phyloP scores from a whole-genome alignment of 2,888 invertebrate genomes.

The Megastigmus dorsalis region DNA sequence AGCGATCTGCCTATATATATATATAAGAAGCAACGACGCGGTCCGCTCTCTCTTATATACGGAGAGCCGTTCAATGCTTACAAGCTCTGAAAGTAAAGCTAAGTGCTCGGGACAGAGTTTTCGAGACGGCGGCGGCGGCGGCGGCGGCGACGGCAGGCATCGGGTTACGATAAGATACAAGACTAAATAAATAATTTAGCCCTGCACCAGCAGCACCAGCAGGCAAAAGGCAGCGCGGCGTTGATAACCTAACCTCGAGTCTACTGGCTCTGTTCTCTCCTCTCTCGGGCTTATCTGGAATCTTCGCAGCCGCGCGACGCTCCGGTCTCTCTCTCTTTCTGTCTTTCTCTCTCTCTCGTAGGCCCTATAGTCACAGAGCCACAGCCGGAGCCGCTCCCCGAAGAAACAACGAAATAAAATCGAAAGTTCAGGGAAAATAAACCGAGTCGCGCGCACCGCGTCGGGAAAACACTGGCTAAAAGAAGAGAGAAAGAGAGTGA shows the following conservation, averaged over 20 bases:
- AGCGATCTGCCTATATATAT: too few species aligned
- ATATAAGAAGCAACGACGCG: background rate
- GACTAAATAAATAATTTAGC: constrained; percentile 72
- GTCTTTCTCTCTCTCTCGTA: too few species aligned
- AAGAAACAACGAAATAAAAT: constrained; percentile 32
- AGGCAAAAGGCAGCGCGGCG: constrained; percentile 54
- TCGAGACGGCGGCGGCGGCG: too few species aligned
- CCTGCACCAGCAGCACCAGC: constrained; percentile 48
- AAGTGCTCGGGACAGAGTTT: constrained; percentile 57
- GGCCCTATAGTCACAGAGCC: too few species aligned
- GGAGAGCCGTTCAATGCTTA: background rate
- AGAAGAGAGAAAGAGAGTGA: constrained; percentile 39
- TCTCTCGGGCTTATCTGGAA: constrained; percentile 63
- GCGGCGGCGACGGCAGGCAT: too few species aligned
- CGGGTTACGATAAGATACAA: constrained; percentile 65
- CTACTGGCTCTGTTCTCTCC: constrained; percentile 36
- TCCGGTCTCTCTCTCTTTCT: too few species aligned
- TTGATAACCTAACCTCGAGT: constrained; percentile 66
- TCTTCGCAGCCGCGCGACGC: constrained; percentile 55
- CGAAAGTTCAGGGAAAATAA: constrained; percentile 27
- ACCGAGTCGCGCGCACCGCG: background rate
- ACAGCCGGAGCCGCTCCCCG: too few species aligned
- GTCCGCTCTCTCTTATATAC: background rate
- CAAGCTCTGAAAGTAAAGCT: constrained; percentile 30
- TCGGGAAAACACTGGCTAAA: background rate